phyloP scores from a whole-genome alignment of 2,113 vertebrate genomes.

The Microcebus tavaratra region DNA sequence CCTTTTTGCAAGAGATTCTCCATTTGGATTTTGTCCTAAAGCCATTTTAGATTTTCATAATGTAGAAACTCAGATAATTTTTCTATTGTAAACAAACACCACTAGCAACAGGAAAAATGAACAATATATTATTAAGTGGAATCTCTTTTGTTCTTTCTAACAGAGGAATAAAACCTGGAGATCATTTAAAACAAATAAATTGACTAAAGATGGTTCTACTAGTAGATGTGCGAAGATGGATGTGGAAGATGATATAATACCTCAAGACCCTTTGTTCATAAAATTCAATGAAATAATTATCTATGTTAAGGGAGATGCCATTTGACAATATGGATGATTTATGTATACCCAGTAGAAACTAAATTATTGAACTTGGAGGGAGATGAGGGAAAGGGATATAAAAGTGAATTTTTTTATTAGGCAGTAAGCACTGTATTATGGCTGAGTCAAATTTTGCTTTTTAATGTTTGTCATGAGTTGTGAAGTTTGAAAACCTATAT shows the following conservation, averaged over 20 bases:
- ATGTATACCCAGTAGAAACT: slow-evolving; percentile 36
- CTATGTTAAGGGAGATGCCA: slow-evolving; percentile 46
- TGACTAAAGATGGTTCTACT: background rate
- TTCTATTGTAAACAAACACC: slow-evolving; percentile 24
- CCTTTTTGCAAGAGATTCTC: slow-evolving; percentile 21
- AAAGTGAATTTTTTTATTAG: slow-evolving; percentile 55
- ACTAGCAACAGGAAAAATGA: background rate
- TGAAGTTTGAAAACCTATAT: slow-evolving; percentile 71
- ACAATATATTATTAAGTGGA: background rate
- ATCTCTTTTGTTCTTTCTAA: slow-evolving; percentile 12
- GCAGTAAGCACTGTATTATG: slow-evolving; percentile 49
- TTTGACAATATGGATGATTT: slow-evolving; percentile 54
- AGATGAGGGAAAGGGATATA: slow-evolving; percentile 42
- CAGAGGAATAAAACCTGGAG: background rate
- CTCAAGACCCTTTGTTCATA: slow-evolving; percentile 13
- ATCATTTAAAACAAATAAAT: slow-evolving; percentile 2
- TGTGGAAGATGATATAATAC: background rate
- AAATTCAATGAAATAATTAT: background rate
- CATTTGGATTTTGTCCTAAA: slow-evolving; percentile 33
- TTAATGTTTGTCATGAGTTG: slow-evolving; percentile 70
- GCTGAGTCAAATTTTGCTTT: slow-evolving; percentile 75
- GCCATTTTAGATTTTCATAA: slow-evolving; percentile 19
- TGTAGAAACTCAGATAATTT: slow-evolving; percentile 37
- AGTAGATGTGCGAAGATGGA: background rate
- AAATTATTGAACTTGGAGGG: slow-evolving; percentile 11